Conservation (phyloP, 2,113 vertebrate genomes). For the Nothocercus nigrocapillus region DNA sequence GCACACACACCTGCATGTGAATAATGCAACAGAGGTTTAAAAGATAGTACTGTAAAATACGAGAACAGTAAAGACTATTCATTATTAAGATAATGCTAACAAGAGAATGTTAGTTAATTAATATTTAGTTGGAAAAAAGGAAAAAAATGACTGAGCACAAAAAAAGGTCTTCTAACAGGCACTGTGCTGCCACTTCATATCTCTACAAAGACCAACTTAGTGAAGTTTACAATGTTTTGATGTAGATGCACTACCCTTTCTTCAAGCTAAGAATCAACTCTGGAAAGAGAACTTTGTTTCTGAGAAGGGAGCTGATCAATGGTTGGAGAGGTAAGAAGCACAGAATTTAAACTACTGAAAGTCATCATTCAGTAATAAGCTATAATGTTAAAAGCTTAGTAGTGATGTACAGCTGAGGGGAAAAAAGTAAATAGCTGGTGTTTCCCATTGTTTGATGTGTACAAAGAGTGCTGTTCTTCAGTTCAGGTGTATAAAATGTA, state of each 20-base stretch:
- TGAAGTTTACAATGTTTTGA: background rate
- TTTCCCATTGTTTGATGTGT: background rate
- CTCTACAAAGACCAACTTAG: background rate
- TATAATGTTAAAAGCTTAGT: background rate
- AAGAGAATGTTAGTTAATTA: background rate
- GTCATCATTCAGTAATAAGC: background rate
- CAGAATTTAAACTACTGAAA: background rate
- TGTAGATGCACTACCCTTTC: background rate
- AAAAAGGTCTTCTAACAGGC: background rate
- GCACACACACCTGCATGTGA: background rate
- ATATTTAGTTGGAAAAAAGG: background rate
- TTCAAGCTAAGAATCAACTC: background rate
- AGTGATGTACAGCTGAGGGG: background rate
- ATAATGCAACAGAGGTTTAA: background rate
- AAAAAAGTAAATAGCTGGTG: background rate
- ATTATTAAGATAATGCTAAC: background rate
- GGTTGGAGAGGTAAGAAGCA: background rate
- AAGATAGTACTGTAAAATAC: background rate
- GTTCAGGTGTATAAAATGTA: background rate
- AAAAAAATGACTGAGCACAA: background rate
- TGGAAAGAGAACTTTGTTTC: background rate
- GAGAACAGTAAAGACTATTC: background rate
- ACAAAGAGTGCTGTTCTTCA: background rate
- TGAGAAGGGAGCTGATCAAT: background rate
- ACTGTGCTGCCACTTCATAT: background rate